Evolutionary conservation across 53 echinoderm and acorn worm species (phyloP).

Genomic region (Patiria pectinifera): DNA sequence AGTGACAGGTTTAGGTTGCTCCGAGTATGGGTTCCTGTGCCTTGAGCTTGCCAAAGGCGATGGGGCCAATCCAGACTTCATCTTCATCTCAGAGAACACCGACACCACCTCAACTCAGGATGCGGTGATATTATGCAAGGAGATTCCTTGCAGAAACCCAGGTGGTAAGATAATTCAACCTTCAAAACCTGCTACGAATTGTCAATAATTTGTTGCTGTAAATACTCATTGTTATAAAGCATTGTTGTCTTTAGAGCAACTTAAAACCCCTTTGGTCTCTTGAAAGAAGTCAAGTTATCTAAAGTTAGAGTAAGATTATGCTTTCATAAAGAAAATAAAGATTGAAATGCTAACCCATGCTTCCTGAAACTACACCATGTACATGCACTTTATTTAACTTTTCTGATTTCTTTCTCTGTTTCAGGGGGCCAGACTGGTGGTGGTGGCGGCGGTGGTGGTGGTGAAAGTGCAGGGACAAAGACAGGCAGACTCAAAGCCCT

Average conservation of each 20-base stretch:
- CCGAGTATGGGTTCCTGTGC: conserved; percentile 65
- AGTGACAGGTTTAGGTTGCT: conserved; percentile 54
- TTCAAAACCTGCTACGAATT: not conserved
- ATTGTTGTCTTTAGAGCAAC: not conserved
- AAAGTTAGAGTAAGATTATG: too few relatives aligned
- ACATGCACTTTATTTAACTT: not conserved
- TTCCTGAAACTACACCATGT: not conserved
- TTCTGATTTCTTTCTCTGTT: not conserved
- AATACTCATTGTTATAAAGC: not conserved
- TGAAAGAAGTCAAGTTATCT: too few relatives aligned
- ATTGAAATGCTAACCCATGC: too few relatives aligned
- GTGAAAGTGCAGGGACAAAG: not conserved
- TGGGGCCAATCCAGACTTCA: conserved; percentile 51
- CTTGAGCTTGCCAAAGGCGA: conserved; percentile 71
- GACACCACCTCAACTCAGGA: not conserved
- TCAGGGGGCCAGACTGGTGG: conserved; percentile 17
- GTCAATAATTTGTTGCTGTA: not conserved
- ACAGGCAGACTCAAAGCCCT: not conserved
- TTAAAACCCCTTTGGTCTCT: too few relatives aligned
- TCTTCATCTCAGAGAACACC: conserved; percentile 26
- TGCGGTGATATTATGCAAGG: conserved; percentile 28
- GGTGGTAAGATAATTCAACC: not conserved
- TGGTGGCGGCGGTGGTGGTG: not conserved
- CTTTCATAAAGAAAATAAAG: too few relatives aligned
- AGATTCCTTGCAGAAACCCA: conserved; percentile 48